Evolutionary conservation across 2,113 vertebrate genomes (phyloP).

Genomic region (Cardinalis cardinalis): DNA sequence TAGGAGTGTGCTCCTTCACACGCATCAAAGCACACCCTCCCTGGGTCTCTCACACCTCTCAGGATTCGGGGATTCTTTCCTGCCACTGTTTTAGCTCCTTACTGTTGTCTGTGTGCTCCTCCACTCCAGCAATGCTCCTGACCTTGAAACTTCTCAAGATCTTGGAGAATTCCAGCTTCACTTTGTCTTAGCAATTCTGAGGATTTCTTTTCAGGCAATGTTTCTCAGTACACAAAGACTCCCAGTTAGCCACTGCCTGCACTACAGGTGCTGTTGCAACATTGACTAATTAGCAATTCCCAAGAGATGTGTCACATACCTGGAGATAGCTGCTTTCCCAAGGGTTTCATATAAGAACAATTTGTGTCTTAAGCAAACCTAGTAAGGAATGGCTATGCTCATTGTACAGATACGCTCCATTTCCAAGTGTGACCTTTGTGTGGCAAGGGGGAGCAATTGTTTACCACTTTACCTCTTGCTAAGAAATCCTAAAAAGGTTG

Average conservation of each 20-base stretch:
- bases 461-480: neutral
- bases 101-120: neutral
- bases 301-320: accelerated
- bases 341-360: neutral
- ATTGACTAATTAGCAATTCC: neutral
- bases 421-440: neutral
- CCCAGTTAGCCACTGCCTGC: neutral
- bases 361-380: neutral
- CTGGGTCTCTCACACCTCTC: neutral
- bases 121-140: neutral
- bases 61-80: neutral
- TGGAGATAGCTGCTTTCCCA: neutral
- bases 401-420: neutral
- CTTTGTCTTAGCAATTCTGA: neutral
- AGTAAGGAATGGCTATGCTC: neutral
- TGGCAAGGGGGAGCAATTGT: neutral
- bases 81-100: neutral
- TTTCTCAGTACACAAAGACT: neutral
- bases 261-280: neutral
- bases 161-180: neutral
- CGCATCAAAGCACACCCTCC: neutral
- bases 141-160: neutral
- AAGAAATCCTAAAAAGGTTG: neutral
- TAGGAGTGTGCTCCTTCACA: neutral
- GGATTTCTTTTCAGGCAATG: neutral